phyloP scores from a whole-genome alignment of 35 echinoderm and acorn worm genomes.

The Hemicentrotus pulcherrimus region DNA sequence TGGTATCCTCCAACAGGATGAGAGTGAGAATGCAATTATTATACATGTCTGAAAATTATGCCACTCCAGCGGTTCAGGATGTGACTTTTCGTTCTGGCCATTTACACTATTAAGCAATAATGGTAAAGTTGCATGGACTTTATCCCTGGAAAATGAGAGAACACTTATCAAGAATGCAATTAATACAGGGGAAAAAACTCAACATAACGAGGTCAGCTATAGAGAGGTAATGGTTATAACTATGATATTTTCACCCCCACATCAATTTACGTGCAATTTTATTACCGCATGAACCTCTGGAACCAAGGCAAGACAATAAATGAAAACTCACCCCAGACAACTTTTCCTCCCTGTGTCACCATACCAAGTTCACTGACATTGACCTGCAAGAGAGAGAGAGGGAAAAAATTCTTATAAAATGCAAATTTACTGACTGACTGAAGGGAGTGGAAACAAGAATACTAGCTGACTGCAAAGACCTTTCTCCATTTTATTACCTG shows the following conservation, averaged over 20 bases:
- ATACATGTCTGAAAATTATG: too few species aligned
- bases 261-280: not conserved
- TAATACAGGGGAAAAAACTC: not conserved
- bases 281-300: not conserved
- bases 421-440: not conserved
- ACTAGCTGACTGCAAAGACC: not conserved
- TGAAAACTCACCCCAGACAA: conserved; percentile 90
- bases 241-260: not conserved
- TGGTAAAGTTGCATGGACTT: not conserved
- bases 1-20: not conserved
- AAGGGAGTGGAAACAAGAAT: not conserved
- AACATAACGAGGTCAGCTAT: not conserved
- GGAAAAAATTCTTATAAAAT: not conserved
- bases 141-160: not conserved
- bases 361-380: conserved; percentile 99
- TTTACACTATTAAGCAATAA: too few species aligned
- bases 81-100: not conserved
- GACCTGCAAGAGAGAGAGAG: conserved; percentile 65
- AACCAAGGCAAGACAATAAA: not conserved
- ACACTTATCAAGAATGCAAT: not conserved
- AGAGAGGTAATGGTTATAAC: not conserved
- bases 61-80: not conserved
- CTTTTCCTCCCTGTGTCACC: conserved; percentile 97
- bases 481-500: not conserved
- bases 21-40: too few species aligned